These are phyloP conservation scores for Chitala chitala DNA, from an alignment of 2,113 vertebrate species.

Conservation along the genomic window DNA sequence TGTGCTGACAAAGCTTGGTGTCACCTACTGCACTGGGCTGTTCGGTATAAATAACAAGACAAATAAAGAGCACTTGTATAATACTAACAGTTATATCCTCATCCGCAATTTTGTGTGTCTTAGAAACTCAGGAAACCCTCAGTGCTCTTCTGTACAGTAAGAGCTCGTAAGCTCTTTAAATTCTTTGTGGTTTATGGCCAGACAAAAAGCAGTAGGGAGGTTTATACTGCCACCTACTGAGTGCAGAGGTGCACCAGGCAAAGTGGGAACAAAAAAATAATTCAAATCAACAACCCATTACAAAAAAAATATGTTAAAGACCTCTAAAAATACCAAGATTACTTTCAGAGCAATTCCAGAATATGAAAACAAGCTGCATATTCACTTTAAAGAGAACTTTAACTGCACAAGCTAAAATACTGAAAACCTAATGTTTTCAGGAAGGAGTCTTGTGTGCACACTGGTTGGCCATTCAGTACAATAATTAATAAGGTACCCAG, in stretches of 20 bases:
- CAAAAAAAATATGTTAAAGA: too few species aligned
- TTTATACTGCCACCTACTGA: constrained; percentile 11
- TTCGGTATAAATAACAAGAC: background rate
- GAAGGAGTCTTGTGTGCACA: too few species aligned
- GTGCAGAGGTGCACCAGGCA: background rate
- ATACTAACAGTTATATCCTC: background rate
- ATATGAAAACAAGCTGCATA: too few species aligned
- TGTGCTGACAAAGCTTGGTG: background rate
- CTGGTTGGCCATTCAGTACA: too few species aligned
- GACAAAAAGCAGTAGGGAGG: background rate
- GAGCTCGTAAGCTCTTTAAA: background rate
- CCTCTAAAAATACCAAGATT: too few species aligned
- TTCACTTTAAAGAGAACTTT: too few species aligned
- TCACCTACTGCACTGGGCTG: background rate
- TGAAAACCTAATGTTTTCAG: too few species aligned
- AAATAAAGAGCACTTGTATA: background rate
- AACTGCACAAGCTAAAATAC: too few species aligned
- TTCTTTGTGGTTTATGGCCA: background rate
- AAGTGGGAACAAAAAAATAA: background rate
- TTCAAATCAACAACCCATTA: too few species aligned
- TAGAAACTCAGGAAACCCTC: background rate
- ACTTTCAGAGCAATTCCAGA: too few species aligned
- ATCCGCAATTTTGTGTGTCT: background rate
- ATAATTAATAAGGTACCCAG: too few species aligned
- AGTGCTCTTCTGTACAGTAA: background rate